Evolutionary conservation across 2,797 vertebrate genomes (phyloP), one percentile per base, ranked within the genome.

Genomic region (Iguana delicatissima): DNA sequence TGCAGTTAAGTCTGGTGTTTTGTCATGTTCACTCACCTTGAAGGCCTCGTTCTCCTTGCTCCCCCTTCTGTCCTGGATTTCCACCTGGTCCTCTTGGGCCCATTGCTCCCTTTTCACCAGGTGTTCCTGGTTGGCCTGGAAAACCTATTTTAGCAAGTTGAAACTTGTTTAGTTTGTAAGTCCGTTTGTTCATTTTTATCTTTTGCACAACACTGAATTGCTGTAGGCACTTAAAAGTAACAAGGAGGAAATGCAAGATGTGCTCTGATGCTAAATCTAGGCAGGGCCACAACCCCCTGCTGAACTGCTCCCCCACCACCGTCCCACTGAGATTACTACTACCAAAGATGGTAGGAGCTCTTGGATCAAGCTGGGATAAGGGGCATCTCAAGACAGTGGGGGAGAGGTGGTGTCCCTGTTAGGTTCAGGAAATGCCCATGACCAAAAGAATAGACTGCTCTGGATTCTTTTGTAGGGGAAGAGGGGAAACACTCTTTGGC

Each of bases 51-150:
- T 4, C 0, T 64, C 95, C 96, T 84, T 74, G 88, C 0, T 22
- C 0, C 67, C 96, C 96, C 0, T 26, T 55, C 0, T 59, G 29
- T 57, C 95, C 96, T 72, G 85, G 0, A 64, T 32, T 62, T 80
- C 96, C 96, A 62, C 0, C 0, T 0, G 9, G 3, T 91, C 96
- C 96, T 1, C 0, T 59, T 18, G 64, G 69, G 0, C 96, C 96
- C 0, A 59, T 12, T 1, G 91, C 84, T 90, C 96, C 95, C 22
- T 92, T 94, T 46, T 26, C 0, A 3, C 95, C 96, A 6, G 0
- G 22, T 82, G 93, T 91, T 0, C 96, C 96, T 89, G 69, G 88
- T 46, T 6, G 0, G 55, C 96, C 96, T 89, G 77, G 88, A 52
- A 7, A 0, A 67, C 96, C 95, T 96, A 29, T 16, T 62, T 22